Base-by-base conservation (phyloP, 1,140 invertebrate species). In the Ruditapes philippinarum region DNA sequence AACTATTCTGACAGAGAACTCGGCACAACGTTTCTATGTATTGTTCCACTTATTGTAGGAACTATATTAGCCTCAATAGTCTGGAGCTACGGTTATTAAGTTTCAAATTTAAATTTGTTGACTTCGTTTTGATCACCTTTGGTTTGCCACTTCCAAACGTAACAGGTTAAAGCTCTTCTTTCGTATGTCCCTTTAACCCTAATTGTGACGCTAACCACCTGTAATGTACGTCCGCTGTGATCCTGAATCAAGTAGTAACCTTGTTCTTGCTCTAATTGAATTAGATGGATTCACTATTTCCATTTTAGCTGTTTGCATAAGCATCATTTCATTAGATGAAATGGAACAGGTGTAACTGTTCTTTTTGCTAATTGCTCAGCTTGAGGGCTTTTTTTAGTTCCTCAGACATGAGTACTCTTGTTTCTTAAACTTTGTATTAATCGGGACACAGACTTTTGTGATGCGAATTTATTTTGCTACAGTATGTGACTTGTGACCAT, bases 281-380 rank as follows among this genome's bases (percentile, higher is more conserved):
- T 17, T 65, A 0, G 3, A 11, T 19, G 54, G 5, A 65, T 82
- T 65, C 5, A 5, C 4, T 4, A 82, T 33, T 40, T 57, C 40
- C 22, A 57, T 51, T 25, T 62, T 82, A 19, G 79, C 79, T 28
- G 79, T 82, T 65, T 82, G 79, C 79, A 82, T 82, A 1, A 82
- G 25, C 19, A 82, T 57, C 36, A 40, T 82, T 82, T 82, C 57
- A 62, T 28, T 60, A 22, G 80, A 68, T 25, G 88, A 78, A 17
- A 89, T 19, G 1, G 33, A 40, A 31, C 57, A 60, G 57, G 84
- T 79, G 49, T 51, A 22, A 42, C 22, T 65, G 60, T 65, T 33
- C 7, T n/a, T 65, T 65, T n/a, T 7, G 9, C 7, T 65, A n/a
- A 33, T 65, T 65, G n/a, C 31, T 65, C 60, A 9, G 60, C 31